Evolutionary conservation across 2,888 invertebrate species (phyloP), one percentile per base, ranked within the genome.

Genomic region (Diaperis boleti): DNA sequence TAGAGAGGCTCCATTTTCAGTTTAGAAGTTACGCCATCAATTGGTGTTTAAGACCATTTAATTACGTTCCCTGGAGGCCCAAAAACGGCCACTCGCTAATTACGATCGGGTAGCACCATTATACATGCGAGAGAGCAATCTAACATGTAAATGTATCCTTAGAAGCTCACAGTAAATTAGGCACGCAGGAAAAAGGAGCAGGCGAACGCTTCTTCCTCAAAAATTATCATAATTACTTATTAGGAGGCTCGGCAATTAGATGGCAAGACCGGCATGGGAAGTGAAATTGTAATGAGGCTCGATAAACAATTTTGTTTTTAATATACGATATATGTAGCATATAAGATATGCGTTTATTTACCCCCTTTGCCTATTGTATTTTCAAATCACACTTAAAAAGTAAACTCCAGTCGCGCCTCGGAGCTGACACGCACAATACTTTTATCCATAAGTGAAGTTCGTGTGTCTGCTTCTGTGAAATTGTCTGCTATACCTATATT

Each of bases 71-170:
- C 52, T 35, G 37, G 15, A 26, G 37, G 39, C 54, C 54, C 15
- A 37, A 54, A 54, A 54, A 54, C 54, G 39, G 54, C 54, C 41
- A 20, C 18, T 14, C 20, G 18, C 54, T 54, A 54, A 54, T 54
- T 54, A 39, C 54, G 22, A 10, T n/a, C 13, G n/a, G 35, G 49
- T 49, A 33, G 49, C 49, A 35, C 49, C 49, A 49, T 33, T 31
- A 39, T 13, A 59, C 66, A 66, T 64, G 66, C 66, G 41, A 66
- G 61, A 55, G 66, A 45, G 62, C 59, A 64, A 66, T 66, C 66
- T 66, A 66, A 64, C 64, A 66, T 66, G 66, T 64, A 64, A 66
- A 66, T 66, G 64, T 44, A 55, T 35, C 55, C 37, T 55, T 55
- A 55, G 55, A 44, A 44, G 55, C 52, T 49, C 49, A 49, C 49